Evolutionary conservation across 23 tunicate genomes (phyloP), one percentile per base, ranked within the genome.

Genomic region (Ascidia mentula): DNA sequence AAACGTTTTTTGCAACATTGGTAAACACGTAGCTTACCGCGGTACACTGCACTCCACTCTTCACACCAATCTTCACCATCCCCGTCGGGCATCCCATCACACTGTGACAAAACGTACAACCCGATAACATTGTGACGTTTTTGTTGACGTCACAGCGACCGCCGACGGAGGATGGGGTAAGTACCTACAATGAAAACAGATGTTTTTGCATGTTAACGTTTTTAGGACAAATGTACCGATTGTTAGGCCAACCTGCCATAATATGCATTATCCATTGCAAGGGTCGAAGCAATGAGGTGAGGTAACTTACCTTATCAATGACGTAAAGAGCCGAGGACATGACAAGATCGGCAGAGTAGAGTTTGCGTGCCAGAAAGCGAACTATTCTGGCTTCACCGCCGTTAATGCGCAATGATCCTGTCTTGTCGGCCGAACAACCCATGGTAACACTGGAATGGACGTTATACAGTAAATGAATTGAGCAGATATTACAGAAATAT

Each of bases 91-190:
- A 89, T 4, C 30, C 34, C 80, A 84, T 72, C 53, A 32, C 38
- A 53, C 69, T 69, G 45, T 82, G 32, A 53, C 88, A 84, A 18
- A 89, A 42, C 8, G 69, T 40, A 38, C 95, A 89, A 0, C 53
- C 69, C 0, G 76, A 75, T 0, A 53, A 60, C 5, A 65, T 33
- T 22, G 76, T 72, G 37, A 75, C 75, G 53, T 77, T 37, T 0
- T 60, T 53, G 9, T 45, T 69, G 26, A 72, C 72, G 73, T 90
- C 96, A 81, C 96, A 90, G 22, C 96, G 79, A 2, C 96, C 96
- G 0, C 96, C 96, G 15, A 90, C 78, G 18, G 96, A 90, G 17
- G 96, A 86, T 3, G 96, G 89, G 22, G 80, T 80, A 32, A 90
- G 78, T 8, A 90, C 86, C 96, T 90, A 40, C 2, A 70, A 78